A percentile compares a stretch with the other conserved stretches of the same genome.
Evolutionary conservation across 2,797 vertebrate species (phyloP).

Genomic region (Sebastiscus tertius): DNA sequence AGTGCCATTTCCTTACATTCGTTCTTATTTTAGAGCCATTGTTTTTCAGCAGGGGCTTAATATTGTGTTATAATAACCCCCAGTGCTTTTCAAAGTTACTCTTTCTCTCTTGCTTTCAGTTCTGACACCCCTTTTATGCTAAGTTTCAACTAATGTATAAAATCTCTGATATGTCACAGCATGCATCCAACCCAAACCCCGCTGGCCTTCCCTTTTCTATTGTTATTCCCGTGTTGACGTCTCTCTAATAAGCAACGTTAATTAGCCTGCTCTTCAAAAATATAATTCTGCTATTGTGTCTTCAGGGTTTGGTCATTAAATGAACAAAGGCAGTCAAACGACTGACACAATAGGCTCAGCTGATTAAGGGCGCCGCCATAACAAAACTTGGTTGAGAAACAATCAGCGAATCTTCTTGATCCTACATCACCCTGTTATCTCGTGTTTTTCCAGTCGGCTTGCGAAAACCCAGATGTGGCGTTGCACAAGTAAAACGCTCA

Average conservation of each 20-base stretch:
- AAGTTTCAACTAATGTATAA: slow-evolving; percentile 42
- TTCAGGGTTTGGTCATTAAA: slow-evolving; percentile 62
- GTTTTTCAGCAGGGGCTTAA: slow-evolving; percentile 34
- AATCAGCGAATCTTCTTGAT: slow-evolving; percentile 28
- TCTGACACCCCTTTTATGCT: slow-evolving; percentile 52
- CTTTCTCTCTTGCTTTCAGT: slow-evolving; percentile 17
- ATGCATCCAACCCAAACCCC: slow-evolving; percentile 42
- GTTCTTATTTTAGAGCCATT: slow-evolving; percentile 17
- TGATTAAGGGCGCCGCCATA: slow-evolving; percentile 45
- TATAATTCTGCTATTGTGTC: slow-evolving; percentile 62
- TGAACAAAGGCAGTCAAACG: slow-evolving; percentile 62
- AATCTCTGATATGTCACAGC: slow-evolving; percentile 59
- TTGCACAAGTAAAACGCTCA: not conserved
- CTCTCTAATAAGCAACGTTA: slow-evolving; percentile 66
- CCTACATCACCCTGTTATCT: slow-evolving; percentile 29
- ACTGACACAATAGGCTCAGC: slow-evolving; percentile 51
- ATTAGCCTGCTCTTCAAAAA: slow-evolving; percentile 74
- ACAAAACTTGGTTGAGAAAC: slow-evolving; percentile 33
- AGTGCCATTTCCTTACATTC: slow-evolving; percentile 13
- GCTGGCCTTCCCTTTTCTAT: slow-evolving; percentile 35
- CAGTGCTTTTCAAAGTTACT: slow-evolving; percentile 23
- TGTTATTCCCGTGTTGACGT: slow-evolving; percentile 56
- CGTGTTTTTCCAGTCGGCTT: not conserved
- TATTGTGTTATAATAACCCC: slow-evolving; percentile 45
- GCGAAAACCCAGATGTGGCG: not conserved